These are phyloP conservation scores for Carduelis carduelis DNA, from an alignment of 2,797 vertebrate genomes.

Conservation along the genomic window DNA sequence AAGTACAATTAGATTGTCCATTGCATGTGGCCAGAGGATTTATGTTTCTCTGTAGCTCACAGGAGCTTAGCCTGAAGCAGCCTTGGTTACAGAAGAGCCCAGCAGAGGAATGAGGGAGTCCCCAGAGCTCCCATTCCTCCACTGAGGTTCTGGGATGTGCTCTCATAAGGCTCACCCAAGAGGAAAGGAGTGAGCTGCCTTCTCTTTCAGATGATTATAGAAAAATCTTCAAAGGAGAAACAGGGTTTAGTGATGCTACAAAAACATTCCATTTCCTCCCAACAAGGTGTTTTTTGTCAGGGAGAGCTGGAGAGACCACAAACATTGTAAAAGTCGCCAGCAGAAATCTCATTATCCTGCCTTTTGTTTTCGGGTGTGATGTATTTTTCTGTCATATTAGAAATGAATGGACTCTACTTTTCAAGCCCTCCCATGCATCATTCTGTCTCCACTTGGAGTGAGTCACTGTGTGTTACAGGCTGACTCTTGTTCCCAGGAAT, in stretches of 20 bases:
- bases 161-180: neutral
- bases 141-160: neutral
- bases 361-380: slow-evolving; percentile 59
- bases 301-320: neutral
- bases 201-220: neutral
- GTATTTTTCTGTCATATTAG: slow-evolving; percentile 68
- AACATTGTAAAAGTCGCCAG: neutral
- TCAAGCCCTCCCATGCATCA: slow-evolving; percentile 57
- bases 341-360: slow-evolving; percentile 64
- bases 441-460: slow-evolving; percentile 52
- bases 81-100: neutral
- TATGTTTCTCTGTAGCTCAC: neutral
- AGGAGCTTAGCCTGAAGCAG: neutral
- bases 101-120: neutral
- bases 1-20: neutral
- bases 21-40: neutral
- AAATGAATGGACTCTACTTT: slow-evolving; percentile 68
- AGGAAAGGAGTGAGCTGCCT: neutral
- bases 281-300: neutral
- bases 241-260: neutral
- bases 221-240: neutral
- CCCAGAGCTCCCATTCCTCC: neutral
- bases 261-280: neutral
- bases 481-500: slow-evolving; percentile 44
- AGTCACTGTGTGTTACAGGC: slow-evolving; percentile 45